A percentile compares a stretch with the other conserved stretches of the same genome.
These are phyloP conservation scores for Pseudopipra pipra DNA, from an alignment of 2,113 vertebrate species.

Conservation along the genomic window DNA sequence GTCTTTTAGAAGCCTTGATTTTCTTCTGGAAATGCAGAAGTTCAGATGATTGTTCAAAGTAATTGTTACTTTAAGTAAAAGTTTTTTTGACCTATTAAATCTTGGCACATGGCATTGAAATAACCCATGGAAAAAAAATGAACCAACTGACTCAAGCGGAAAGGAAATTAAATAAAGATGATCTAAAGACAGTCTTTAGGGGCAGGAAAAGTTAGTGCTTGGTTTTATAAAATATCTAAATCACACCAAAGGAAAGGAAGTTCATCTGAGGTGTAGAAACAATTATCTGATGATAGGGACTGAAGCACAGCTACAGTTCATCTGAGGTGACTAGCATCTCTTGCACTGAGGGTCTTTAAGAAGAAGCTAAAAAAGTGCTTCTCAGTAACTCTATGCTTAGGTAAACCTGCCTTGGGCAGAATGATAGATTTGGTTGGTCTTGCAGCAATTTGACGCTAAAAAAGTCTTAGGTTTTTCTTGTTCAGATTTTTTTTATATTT, in stretches of 20 bases:
- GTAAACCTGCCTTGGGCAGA: neutral
- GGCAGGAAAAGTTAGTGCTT: neutral
- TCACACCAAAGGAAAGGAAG: neutral
- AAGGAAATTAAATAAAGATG: neutral
- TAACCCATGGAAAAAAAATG: neutral
- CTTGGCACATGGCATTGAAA: neutral
- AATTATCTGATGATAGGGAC: neutral
- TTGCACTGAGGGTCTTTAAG: rapidly evolving
- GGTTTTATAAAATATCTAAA: neutral
- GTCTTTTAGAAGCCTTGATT: neutral
- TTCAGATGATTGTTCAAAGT: neutral
- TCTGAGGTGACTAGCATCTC: neutral
- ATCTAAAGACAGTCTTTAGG: neutral
- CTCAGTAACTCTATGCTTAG: neutral
- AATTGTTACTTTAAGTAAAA: neutral
- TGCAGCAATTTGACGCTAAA: neutral
- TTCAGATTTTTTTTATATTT: neutral
- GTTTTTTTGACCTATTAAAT: neutral
- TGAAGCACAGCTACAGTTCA: neutral
- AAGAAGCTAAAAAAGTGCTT: neutral
- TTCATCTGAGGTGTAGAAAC: neutral
- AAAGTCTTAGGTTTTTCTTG: neutral
- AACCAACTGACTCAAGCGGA: neutral
- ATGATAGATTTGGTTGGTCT: neutral
- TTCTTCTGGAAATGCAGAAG: neutral